A percentile compares a stretch with the other conserved stretches of the same genome.
phyloP scores from a whole-genome alignment of 92 coral and sea anemone species.

The Ricordea florida region DNA sequence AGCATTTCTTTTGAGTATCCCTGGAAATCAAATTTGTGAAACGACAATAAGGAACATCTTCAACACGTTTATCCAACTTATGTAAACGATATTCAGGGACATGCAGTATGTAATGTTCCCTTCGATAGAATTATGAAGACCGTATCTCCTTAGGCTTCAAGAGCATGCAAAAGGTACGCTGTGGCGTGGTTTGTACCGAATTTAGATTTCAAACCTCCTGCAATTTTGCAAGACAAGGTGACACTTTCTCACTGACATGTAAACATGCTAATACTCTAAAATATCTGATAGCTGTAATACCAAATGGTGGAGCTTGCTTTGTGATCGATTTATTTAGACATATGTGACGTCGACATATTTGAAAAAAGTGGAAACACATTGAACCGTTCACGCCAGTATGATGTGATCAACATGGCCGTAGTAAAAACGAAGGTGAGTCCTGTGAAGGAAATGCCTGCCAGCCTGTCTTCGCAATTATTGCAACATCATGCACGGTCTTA shows the following conservation, averaged over 20 bases:
- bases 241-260: constrained; percentile 27
- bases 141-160: constrained; percentile 18
- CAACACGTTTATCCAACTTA: constrained; percentile 35
- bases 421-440: too few relatives aligned
- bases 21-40: constrained; percentile 29
- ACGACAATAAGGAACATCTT: constrained; percentile 32
- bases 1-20: too few relatives aligned
- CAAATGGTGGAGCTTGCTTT: constrained; percentile 54
- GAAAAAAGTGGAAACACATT: constrained; percentile 41
- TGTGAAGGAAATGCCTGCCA: too few relatives aligned
- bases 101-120: constrained; percentile 37
- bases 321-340: constrained; percentile 25
- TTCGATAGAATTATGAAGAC: not conserved
- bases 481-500: too few relatives aligned
- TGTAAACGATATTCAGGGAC: constrained; percentile 30
- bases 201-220: constrained; percentile 38
- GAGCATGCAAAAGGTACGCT: constrained; percentile 24
- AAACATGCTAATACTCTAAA: constrained; percentile 60
- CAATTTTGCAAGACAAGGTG: constrained; percentile 56
- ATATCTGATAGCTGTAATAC: constrained; percentile 44
- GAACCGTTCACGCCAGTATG: constrained; percentile 21
- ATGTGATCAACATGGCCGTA: constrained; percentile 32
- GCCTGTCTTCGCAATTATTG: too few relatives aligned
- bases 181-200: constrained; percentile 53
- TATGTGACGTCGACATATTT: constrained; percentile 24